These are phyloP conservation scores for Hedya salicella DNA, from an alignment of 2,888 invertebrate species.

Conservation along the genomic window DNA sequence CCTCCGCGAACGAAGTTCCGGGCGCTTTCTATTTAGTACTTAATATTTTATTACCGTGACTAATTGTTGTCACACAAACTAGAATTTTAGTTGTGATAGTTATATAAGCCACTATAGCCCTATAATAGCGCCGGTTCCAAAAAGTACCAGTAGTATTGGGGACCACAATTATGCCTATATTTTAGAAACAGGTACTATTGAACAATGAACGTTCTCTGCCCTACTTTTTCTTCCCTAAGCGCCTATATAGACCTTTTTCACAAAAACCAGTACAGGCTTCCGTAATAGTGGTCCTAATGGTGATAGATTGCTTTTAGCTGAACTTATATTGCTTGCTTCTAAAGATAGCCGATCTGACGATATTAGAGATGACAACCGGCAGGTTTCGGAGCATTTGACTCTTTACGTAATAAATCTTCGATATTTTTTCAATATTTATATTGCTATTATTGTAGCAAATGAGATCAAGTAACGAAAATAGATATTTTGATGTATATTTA, in stretches of 20 bases:
- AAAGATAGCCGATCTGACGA: constrained; percentile 37
- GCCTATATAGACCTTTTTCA: constrained; percentile 25
- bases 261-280: constrained; percentile 36
- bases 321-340: constrained; percentile 31
- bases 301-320: constrained; percentile 34
- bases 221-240: constrained; percentile 19
- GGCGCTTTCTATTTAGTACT: no score
- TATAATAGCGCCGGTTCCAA: background rate
- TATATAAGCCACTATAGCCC: constrained; percentile 4
- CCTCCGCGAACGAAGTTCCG: no score
- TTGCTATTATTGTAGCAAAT: no score
- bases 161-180: constrained; percentile 13
- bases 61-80: no score
- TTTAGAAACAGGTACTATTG: constrained; percentile 10
- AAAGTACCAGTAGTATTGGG: background rate
- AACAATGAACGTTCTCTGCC: constrained; percentile 20
- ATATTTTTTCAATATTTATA: background rate
- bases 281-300: constrained; percentile 41
- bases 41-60: no score
- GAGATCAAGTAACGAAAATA: background rate
- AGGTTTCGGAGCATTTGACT: constrained; percentile 22
- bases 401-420: constrained; percentile 9
- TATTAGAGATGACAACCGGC: constrained; percentile 33
- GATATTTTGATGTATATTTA: no score
- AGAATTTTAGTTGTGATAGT: no score